A percentile compares a stretch with the other conserved stretches of the same genome.
These are phyloP conservation scores for Gymnocheta viridis DNA, from an alignment of 2,888 invertebrate species.

Conservation along the genomic window DNA sequence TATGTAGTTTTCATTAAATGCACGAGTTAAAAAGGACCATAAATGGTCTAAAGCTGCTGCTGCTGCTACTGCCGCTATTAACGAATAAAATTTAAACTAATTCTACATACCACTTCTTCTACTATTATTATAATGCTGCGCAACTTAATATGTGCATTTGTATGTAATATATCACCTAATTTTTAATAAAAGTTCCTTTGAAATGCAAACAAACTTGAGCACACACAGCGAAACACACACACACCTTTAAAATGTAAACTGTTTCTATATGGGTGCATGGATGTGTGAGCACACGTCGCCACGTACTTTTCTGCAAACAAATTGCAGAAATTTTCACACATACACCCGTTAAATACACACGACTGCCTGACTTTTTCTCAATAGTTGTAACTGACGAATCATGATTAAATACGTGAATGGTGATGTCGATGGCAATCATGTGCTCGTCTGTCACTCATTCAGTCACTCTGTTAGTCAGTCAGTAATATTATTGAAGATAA, in stretches of 20 bases:
- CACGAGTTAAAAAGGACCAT: slow-evolving; percentile 35
- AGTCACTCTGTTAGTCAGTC: background rate
- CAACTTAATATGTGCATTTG: background rate
- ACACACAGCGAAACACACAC: background rate
- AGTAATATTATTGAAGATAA: slow-evolving; percentile 6
- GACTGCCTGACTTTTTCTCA: slow-evolving; percentile 23
- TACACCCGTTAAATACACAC: slow-evolving; percentile 66
- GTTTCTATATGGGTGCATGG: background rate
- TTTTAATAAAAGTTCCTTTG: slow-evolving; percentile 56
- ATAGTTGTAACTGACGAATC: slow-evolving; percentile 53
- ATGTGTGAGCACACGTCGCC: background rate
- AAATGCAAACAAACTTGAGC: slow-evolving; percentile 43
- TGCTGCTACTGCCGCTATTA: slow-evolving; percentile 1
- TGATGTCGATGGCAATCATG: slow-evolving; percentile 8
- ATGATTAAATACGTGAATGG: slow-evolving; percentile 47
- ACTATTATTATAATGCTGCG: background rate
- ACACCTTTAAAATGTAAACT: background rate
- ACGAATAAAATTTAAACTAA: slow-evolving; percentile 25
- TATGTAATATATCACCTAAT: slow-evolving; percentile 57
- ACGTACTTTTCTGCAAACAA: background rate
- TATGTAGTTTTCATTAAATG: slow-evolving; percentile 32
- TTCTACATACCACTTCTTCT: background rate
- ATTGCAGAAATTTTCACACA: slow-evolving; percentile 56
- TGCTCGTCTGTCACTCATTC: slow-evolving; percentile 18
- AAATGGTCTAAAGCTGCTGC: slow-evolving; percentile 29